Evolutionary conservation across 1,140 invertebrate genomes (phyloP).

Genomic region (Monomorium pharaonis): DNA sequence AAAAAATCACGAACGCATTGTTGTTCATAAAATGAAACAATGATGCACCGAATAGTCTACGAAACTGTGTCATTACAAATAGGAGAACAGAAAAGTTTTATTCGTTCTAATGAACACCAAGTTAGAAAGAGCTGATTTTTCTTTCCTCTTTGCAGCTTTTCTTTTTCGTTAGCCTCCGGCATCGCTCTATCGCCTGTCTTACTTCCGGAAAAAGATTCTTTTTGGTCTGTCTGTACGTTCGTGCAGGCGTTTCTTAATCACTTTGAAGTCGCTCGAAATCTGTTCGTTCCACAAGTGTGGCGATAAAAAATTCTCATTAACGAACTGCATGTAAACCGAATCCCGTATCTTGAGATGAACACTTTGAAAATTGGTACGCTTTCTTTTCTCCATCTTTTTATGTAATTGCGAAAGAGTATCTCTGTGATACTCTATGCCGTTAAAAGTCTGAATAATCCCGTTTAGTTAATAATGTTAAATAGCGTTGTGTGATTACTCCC

Average conservation of each 20-base stretch:
- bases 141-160: constrained; percentile 1
- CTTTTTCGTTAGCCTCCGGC: constrained; percentile 8
- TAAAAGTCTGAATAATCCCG: background rate
- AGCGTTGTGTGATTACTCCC: too few relatives aligned
- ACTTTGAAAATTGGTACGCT: background rate
- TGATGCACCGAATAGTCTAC: background rate
- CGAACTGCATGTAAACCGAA: constrained; percentile 9
- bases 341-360: background rate
- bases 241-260: constrained; percentile 37
- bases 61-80: constrained; percentile 25
- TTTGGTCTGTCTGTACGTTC: constrained; percentile 1
- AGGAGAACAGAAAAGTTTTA: constrained; percentile 1
- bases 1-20: background rate
- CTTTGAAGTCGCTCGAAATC: constrained; percentile 33
- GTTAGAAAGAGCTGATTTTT: constrained; percentile 45
- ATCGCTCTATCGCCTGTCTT: constrained; percentile 37
- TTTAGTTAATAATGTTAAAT: too few relatives aligned
- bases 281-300: constrained; percentile 3
- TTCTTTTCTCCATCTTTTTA: background rate
- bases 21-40: background rate
- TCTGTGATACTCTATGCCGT: background rate
- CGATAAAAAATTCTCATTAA: constrained; percentile 44
- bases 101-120: constrained; percentile 39
- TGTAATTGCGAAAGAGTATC: background rate
- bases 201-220: constrained; percentile 33